These are phyloP conservation scores for Sminthurinus aureus DNA, from an alignment of 2,888 invertebrate species.

Conservation along the genomic window DNA sequence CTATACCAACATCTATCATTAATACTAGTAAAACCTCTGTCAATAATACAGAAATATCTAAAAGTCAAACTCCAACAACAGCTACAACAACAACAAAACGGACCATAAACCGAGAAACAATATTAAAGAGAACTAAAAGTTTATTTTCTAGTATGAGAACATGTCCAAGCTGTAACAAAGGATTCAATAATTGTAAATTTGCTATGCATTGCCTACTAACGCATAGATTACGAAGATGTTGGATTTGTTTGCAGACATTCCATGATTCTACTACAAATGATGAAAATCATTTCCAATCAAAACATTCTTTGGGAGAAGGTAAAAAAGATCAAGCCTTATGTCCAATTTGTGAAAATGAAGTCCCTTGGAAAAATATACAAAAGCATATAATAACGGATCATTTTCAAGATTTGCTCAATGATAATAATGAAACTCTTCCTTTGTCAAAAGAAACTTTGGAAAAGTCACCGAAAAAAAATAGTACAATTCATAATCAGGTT, in stretches of 20 bases:
- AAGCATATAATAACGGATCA: not conserved
- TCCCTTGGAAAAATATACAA: conserved; percentile 17
- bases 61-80: no score
- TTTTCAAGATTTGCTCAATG: not conserved
- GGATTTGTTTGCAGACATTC: conserved; percentile 14
- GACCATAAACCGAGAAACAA: no score
- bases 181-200: not conserved
- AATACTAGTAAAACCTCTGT: no score
- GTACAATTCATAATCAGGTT: not conserved
- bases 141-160: not conserved
- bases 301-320: not conserved
- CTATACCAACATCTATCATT: no score
- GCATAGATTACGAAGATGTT: conserved; percentile 4
- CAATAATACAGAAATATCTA: no score
- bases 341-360: conserved; percentile 8
- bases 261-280: not conserved
- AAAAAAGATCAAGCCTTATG: not conserved
- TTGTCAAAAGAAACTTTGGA: not conserved
- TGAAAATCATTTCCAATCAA: not conserved
- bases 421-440: not conserved
- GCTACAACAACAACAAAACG: no score
- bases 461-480: not conserved
- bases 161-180: conserved; percentile 3
- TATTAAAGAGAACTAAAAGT: no score
- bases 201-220: not conserved